Percentiles rank a stretch among this genome's conserved stretches.
These are phyloP conservation scores for Cephalopholis sonnerati DNA, from an alignment of 2,113 vertebrate species.

Conservation along the genomic window DNA sequence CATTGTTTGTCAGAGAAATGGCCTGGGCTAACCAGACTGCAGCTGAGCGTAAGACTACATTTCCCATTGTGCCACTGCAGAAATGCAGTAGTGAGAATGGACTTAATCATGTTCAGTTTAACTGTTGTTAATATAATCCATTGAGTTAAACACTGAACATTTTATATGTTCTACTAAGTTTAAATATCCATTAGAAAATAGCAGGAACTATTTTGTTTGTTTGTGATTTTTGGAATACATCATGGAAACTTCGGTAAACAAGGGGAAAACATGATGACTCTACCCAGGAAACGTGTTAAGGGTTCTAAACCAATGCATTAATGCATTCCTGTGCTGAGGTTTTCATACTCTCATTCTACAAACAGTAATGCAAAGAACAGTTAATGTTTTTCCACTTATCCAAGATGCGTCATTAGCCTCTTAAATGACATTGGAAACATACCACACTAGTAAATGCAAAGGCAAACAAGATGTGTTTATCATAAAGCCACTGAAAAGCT, in stretches of 20 bases:
- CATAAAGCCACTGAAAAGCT: background rate
- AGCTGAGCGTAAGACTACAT: slow-evolving; percentile 14
- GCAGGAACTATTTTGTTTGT: background rate
- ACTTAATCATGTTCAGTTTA: background rate
- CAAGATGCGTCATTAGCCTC: background rate
- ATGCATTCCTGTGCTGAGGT: background rate
- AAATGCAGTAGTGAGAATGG: background rate
- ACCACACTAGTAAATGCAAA: background rate
- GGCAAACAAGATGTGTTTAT: background rate
- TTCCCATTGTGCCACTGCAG: slow-evolving; percentile 21
- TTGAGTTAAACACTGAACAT: background rate
- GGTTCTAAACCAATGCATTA: background rate
- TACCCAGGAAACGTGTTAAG: background rate
- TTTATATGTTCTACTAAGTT: background rate
- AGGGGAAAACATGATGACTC: background rate
- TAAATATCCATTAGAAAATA: background rate
- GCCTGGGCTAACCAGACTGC: background rate
- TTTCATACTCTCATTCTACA: background rate
- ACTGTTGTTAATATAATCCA: background rate
- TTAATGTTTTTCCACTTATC: background rate
- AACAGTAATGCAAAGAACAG: background rate
- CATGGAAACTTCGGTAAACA: background rate
- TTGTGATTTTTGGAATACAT: background rate
- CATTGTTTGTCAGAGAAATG: background rate
- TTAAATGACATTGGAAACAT: background rate